phyloP scores from a whole-genome alignment of 2,888 invertebrate genomes.

The Scaptomyza tumidula region DNA sequence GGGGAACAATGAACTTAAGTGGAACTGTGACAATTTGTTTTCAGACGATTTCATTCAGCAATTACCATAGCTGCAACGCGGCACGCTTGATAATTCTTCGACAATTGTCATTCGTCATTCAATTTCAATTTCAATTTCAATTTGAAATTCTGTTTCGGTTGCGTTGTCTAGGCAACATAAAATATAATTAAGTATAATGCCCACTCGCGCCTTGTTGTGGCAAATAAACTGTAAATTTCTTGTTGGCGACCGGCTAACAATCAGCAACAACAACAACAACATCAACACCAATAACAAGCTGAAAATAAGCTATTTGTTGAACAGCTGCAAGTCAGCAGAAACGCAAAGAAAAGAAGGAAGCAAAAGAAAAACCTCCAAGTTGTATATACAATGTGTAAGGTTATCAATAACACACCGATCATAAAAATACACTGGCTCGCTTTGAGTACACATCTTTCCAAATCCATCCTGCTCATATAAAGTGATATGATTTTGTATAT shows the following conservation, averaged over 20 bases:
- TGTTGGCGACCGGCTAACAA: constrained; percentile 72
- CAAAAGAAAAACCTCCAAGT: no score
- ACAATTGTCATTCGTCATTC: constrained; percentile 23
- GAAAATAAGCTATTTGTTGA: constrained; percentile 78
- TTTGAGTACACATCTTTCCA: no score
- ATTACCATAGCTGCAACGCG: constrained; percentile 16
- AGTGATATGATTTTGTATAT: no score
- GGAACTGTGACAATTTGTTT: background rate
- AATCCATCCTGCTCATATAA: no score
- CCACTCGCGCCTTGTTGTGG: constrained; percentile 57
- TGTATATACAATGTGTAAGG: no score
- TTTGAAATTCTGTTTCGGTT: constrained; percentile 39
- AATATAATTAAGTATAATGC: constrained; percentile 69
- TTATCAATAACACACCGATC: constrained; percentile 6
- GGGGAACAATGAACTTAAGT: background rate
- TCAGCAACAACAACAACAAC: constrained; percentile 41
- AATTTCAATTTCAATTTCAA: constrained; percentile 58
- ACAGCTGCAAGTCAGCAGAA: constrained; percentile 78
- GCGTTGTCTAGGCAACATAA: constrained; percentile 54
- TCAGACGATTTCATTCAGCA: background rate
- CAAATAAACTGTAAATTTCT: constrained; percentile 79
- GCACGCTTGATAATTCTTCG: background rate
- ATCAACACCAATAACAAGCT: constrained; percentile 34
- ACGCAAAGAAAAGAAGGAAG: constrained; percentile 42
- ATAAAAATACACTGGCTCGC: constrained; percentile 18